Base-by-base conservation (phyloP, 2,797 vertebrate genomes). In the Myotis planiceps region DNA sequence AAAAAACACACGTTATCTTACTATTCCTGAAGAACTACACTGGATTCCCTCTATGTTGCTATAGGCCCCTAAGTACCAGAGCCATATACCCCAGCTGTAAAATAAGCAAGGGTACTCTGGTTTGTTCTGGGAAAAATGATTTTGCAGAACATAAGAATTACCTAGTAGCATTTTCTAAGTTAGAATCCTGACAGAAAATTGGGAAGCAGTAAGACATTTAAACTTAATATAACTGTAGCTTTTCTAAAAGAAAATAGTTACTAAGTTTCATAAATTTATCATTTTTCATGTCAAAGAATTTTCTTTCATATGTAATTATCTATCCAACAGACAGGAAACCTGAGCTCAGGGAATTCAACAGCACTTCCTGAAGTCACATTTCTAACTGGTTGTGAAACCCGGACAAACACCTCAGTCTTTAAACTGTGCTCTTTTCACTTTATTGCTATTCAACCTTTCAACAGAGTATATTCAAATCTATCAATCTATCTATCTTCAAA, bases 231-330 rank as follows among this genome's bases (percentile, higher is more conserved):
- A 49, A 79, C 1, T 72, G 16, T 65, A 34, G 8, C 60, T n/a
- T 71, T 95, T 81, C 34, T 76, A 25, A 79, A 96, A 91, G 45
- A 79, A 89, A 92, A 78, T 4, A 7, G 63, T 21, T 53, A 68
- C 1, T 55, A 71, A 69, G 49, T 66, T 92, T 68, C 66, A 80
- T 42, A 83, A 53, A 71, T 55, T 34, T 63, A 75, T 65, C 79
- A 32, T 55, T 86, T 34, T 60, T 75, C 45, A 74, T 10, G 10
- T 72, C 78, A 85, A 78, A 51, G 7, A 8, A 75, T 39, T 69
- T 89, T 68, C 53, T 65, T 89, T 83, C 23, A 29, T 32, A 42
- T 23, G 5, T 42, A 66, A 37, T 74, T 71, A 75, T 47, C 60
- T 78, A 23, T 60, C 49, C 58, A 71, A 49, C 6, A 74, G 7